phyloP scores from a whole-genome alignment of 2,888 invertebrate genomes.

The Lasioglossum pauxillum region DNA sequence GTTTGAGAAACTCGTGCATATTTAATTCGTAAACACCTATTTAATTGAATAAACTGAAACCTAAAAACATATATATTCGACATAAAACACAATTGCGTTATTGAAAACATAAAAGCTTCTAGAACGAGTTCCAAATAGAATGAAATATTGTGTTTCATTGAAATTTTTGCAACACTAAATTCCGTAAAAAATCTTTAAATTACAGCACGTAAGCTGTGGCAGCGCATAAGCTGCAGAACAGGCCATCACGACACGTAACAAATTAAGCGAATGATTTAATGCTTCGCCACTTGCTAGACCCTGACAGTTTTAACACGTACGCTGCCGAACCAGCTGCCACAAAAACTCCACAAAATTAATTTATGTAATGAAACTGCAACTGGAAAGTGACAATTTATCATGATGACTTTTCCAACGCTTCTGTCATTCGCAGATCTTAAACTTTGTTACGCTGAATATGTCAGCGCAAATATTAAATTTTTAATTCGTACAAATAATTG shows the following conservation, averaged over 20 bases:
- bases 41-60: neutral
- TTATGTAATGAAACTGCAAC: conserved; percentile 2
- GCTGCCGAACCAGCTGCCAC: neutral
- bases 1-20: neutral
- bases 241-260: neutral
- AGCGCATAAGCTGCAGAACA: neutral
- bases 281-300: neutral
- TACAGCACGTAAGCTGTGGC: neutral
- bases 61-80: neutral
- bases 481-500: neutral
- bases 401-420: neutral
- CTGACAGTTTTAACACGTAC: neutral
- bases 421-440: neutral
- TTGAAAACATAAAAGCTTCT: neutral
- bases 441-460: neutral
- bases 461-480: neutral
- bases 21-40: neutral
- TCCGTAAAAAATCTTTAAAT: neutral
- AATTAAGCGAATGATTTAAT: conserved; percentile 1
- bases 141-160: too few species aligned
- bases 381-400: neutral
- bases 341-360: conserved; percentile 2
- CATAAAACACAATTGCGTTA: neutral
- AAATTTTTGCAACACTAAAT: neutral
- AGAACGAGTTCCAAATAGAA: neutral